These are phyloP conservation scores for Pseudorhombus dupliciocellatus DNA, from an alignment of 2,113 vertebrate species.

Conservation along the genomic window DNA sequence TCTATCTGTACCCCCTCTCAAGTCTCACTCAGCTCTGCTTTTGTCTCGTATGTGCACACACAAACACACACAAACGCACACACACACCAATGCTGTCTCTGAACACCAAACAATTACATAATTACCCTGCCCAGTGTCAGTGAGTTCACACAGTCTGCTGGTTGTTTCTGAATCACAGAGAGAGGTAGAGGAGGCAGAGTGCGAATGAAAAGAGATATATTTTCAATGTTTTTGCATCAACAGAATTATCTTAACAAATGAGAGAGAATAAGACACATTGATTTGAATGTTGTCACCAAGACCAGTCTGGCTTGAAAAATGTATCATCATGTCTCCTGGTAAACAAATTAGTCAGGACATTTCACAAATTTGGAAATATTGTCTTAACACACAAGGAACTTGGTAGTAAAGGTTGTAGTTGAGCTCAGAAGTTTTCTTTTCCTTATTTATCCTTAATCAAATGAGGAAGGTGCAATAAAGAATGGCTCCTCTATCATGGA, in stretches of 20 bases:
- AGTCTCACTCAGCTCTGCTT: constrained; percentile 13
- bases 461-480: no score
- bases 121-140: constrained; percentile 44
- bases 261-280: not conserved
- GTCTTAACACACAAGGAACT: no score
- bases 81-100: constrained; percentile 10
- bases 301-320: not conserved
- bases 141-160: constrained; percentile 48
- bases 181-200: not conserved
- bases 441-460: no score
- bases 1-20: not conserved
- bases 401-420: no score
- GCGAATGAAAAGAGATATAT: constrained; percentile 19
- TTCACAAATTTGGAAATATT: not conserved
- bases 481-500: no score
- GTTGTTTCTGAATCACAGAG: constrained; percentile 20
- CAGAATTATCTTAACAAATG: not conserved
- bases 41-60: not conserved
- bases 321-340: not conserved
- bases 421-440: no score
- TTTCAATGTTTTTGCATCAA: not conserved
- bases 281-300: constrained; percentile 5
- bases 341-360: not conserved
- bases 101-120: constrained; percentile 52
- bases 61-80: not conserved